Evolutionary conservation across 2,113 vertebrate genomes (phyloP), one percentile per base, ranked within the genome.

Genomic region (Ramphastos sulfuratus): DNA sequence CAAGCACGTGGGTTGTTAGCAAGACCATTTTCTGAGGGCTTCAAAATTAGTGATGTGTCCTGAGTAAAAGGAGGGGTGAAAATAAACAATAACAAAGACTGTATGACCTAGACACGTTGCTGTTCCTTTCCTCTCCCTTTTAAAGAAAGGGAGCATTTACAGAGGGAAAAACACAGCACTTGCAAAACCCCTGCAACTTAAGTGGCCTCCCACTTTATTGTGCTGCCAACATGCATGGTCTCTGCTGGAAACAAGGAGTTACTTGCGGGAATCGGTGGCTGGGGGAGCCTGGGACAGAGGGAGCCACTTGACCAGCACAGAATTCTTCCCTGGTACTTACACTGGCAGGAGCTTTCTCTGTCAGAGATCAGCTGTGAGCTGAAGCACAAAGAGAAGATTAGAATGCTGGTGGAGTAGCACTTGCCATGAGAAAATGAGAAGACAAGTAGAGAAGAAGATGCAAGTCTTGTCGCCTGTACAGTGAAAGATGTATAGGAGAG

Each of bases 141-240:
- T 42, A 72, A 90, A 24, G 31, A 69, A 78, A 70, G 37, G 52
- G 9, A 52, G 4, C 3, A 18, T 19, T 77, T 61, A 76, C 42
- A 54, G 33, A 78, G n/a, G 39, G 16, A 80, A 80, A 86, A 58
- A 5, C 8, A 56, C 4, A 25, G 14, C 50, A 46, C 9, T 15
- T 4, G 3, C n/a, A 66, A n/a, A 74, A 66, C 39, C 42, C 5
- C 6, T 85, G 50, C 33, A 50, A 37, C 6, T 44, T 64, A 28
- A 0, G 2, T 65, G 15, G 3, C 13, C 27, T 56, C 6, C 10
- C 12, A 24, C 61, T 46, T 61, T 48, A n/a, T 28, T n/a, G 23
- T 30, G 42, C 33, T 63, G 39, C 4, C 0, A 1, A 42, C 0
- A 5, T 73, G 12, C 28, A 11, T 1, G 2, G 12, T 44, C 10